A percentile compares a stretch with the other conserved stretches of the same genome.
These are phyloP conservation scores for Liparis tanakae DNA, from an alignment of 2,797 vertebrate genomes.

Conservation along the genomic window DNA sequence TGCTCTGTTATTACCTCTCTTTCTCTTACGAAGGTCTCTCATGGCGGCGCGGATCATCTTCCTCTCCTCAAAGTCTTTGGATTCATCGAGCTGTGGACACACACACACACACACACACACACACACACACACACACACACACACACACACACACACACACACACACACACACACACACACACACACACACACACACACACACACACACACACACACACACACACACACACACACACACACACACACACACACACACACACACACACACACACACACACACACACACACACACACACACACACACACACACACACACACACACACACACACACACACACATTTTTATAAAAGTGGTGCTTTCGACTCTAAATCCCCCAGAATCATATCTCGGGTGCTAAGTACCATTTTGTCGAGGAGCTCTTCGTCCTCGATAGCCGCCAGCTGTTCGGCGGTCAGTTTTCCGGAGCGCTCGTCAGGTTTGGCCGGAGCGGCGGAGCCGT, in stretches of 20 bases:
- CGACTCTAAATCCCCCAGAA: slow-evolving; percentile 35
- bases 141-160: too few relatives aligned
- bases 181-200: too few relatives aligned
- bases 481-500: slow-evolving; percentile 76
- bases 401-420: slow-evolving; percentile 97
- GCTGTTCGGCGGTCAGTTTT: slow-evolving; percentile 85
- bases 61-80: slow-evolving; percentile 94
- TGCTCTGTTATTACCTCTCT: slow-evolving; percentile 88
- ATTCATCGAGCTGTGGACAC: slow-evolving; percentile 88
- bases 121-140: too few relatives aligned
- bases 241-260: slow-evolving; percentile 3
- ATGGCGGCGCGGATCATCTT: slow-evolving; percentile 94
- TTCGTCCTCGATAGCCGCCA: slow-evolving; percentile 93
- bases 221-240: slow-evolving; percentile 6
- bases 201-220: too few relatives aligned
- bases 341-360: slow-evolving; percentile 29
- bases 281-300: too few relatives aligned
- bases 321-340: too few relatives aligned
- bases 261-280: too few relatives aligned
- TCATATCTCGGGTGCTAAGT: slow-evolving; percentile 46
- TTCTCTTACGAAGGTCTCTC: slow-evolving; percentile 94
- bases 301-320: too few relatives aligned
- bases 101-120: slow-evolving; percentile 24
- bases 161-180: too few relatives aligned
- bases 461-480: slow-evolving; percentile 69